These are phyloP conservation scores for Nemopilema nomurai DNA, from an alignment of 30 jellyfish, hydroid and myxozoan species.

Conservation along the genomic window DNA sequence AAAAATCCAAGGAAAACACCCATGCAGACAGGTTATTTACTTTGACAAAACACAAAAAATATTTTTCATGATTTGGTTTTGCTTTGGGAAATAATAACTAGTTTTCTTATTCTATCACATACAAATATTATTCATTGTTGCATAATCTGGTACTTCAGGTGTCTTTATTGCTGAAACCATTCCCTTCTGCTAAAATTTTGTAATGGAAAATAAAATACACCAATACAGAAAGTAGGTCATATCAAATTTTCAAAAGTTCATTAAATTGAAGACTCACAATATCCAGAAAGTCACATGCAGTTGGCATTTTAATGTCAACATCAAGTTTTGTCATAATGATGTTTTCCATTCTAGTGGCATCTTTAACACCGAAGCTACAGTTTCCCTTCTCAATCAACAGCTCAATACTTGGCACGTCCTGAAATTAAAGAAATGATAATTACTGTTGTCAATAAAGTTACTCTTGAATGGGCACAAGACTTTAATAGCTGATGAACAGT, in stretches of 20 bases:
- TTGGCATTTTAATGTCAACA: conserved; percentile 51
- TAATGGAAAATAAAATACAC: background rate
- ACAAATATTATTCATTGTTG: too few species aligned
- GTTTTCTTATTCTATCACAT: too few species aligned
- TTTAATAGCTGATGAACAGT: too few species aligned
- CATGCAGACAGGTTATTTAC: too few species aligned
- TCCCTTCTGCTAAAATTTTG: background rate
- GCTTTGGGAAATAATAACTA: too few species aligned
- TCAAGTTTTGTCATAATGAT: conserved; percentile 57
- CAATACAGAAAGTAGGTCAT: too few species aligned
- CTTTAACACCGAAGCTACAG: conserved; percentile 62
- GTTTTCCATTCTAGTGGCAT: conserved; percentile 75
- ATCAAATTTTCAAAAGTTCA: background rate
- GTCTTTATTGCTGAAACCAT: too few species aligned
- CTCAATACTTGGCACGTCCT: conserved; percentile 61
- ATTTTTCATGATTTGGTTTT: too few species aligned
- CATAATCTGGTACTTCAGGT: too few species aligned
- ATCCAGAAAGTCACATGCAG: conserved; percentile 71
- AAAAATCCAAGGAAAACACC: too few species aligned
- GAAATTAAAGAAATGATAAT: background rate
- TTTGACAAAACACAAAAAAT: too few species aligned
- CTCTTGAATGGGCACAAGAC: too few species aligned
- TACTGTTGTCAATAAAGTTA: background rate
- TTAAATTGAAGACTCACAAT: conserved; percentile 8
- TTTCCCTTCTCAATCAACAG: conserved; percentile 39